A percentile compares a stretch with the other conserved stretches of the same genome.
phyloP scores from a whole-genome alignment of 23 tunicate genomes.

The Pegea sp. region DNA sequence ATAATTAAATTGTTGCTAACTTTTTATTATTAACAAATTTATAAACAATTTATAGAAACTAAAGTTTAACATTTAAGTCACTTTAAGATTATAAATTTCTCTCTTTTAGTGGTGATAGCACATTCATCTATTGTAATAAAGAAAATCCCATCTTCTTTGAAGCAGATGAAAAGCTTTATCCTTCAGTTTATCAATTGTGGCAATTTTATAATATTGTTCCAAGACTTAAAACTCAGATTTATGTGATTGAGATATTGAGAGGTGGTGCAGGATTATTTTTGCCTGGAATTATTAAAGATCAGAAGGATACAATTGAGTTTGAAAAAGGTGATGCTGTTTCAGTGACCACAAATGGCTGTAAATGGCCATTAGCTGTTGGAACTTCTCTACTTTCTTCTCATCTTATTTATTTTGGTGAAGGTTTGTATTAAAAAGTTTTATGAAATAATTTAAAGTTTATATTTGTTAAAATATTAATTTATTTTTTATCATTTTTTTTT shows the following conservation, averaged over 20 bases:
- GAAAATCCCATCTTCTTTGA: constrained; percentile 55
- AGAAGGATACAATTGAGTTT: constrained; percentile 16
- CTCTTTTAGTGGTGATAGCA: constrained; percentile 25
- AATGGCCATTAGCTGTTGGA: constrained; percentile 45
- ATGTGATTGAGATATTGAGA: constrained; percentile 36
- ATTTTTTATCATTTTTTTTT: too few relatives aligned
- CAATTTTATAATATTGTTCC: constrained; percentile 13
- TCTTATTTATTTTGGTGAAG: constrained; percentile 18
- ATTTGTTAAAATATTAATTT: too few relatives aligned
- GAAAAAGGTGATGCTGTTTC: constrained; percentile 22
- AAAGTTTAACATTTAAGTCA: neutral
- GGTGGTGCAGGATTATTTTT: constrained; percentile 96
- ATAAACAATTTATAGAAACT: neutral
- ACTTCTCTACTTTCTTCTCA: constrained; percentile 41
- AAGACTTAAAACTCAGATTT: constrained; percentile 19
- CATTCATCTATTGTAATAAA: constrained; percentile 11
- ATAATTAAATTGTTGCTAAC: too few relatives aligned
- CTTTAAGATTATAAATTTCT: neutral
- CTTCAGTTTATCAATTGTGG: constrained; percentile 48
- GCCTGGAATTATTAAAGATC: too few relatives aligned
- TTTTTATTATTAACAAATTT: too few relatives aligned
- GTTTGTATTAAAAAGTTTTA: too few relatives aligned
- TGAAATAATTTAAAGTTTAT: too few relatives aligned
- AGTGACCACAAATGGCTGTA: constrained; percentile 13
- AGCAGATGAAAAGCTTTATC: constrained; percentile 22